phyloP scores from a whole-genome alignment of 2,888 invertebrate genomes.

The Apomyelois bistriatella region DNA sequence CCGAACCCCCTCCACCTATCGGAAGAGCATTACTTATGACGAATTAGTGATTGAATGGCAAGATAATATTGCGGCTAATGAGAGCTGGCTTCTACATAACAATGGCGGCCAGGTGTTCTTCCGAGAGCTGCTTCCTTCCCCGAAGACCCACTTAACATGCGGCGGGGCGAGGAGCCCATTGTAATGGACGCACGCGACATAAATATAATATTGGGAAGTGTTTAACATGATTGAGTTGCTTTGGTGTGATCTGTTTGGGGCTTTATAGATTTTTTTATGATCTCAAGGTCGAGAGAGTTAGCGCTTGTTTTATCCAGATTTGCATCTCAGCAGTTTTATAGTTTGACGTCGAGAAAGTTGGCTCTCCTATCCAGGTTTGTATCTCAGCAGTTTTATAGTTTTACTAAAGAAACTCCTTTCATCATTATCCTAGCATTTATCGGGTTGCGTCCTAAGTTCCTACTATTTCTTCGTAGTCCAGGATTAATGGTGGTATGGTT shows the following conservation, averaged over 20 bases:
- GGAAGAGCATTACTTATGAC: constrained; percentile 18
- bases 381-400: no score
- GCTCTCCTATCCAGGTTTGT: no score
- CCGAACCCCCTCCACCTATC: constrained; percentile 10
- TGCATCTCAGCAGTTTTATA: no score
- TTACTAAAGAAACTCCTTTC: no score
- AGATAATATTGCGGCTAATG: constrained; percentile 23
- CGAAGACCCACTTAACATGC: constrained; percentile 36
- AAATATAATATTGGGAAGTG: constrained; percentile 30
- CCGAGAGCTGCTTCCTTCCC: constrained; percentile 61
- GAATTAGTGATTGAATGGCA: constrained; percentile 12
- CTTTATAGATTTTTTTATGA: not conserved
- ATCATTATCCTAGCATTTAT: no score
- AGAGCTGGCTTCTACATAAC: constrained; percentile 25
- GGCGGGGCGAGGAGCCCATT: constrained; percentile 33
- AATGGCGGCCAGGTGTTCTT: constrained; percentile 36
- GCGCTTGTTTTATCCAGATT: no score
- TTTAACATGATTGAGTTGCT: not conserved
- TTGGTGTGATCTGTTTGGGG: not conserved
- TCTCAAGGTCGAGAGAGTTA: not conserved
- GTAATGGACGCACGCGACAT: constrained; percentile 38
- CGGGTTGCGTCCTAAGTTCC: no score
- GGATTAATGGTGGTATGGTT: no score
- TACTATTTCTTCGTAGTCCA: no score
- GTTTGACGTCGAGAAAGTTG: no score